A percentile compares a stretch with the other conserved stretches of the same genome.
phyloP scores from a whole-genome alignment of 2,797 vertebrate species.

The Halcyon leucocephala region DNA sequence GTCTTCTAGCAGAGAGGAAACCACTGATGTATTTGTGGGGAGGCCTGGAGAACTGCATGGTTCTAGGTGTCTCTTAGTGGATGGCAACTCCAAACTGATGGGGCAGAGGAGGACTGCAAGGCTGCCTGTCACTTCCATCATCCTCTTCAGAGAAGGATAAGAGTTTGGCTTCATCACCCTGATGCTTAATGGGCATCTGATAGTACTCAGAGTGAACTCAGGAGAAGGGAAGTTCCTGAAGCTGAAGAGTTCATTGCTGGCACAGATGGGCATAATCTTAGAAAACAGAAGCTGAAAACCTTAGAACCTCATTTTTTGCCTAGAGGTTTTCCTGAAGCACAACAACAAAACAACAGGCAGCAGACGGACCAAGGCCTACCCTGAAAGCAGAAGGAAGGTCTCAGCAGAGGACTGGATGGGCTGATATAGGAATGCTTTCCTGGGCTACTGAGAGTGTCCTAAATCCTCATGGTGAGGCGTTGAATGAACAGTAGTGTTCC shows the following conservation, averaged over 20 bases:
- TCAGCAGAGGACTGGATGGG: neutral
- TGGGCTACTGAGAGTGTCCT: neutral
- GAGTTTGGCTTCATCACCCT: neutral
- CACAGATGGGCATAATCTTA: neutral
- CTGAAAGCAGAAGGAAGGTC: neutral
- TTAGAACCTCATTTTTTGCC: neutral
- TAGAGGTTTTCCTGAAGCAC: neutral
- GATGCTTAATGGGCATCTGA: neutral
- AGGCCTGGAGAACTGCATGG: neutral
- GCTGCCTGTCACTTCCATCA: neutral
- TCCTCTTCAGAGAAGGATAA: neutral
- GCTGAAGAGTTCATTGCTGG: neutral
- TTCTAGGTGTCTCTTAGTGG: neutral
- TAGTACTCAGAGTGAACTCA: neutral
- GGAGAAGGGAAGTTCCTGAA: neutral
- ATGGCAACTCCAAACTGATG: neutral
- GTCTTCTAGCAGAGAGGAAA: neutral
- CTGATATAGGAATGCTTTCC: neutral
- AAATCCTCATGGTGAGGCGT: accelerated
- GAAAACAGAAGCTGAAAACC: neutral
- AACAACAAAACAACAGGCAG: neutral
- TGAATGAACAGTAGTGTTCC: neutral
- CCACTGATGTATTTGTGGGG: neutral
- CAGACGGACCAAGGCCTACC: neutral
- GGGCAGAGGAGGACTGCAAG: neutral